Base-by-base conservation (phyloP, 1,140 invertebrate species). In the Drosophila pseudoananassae region DNA sequence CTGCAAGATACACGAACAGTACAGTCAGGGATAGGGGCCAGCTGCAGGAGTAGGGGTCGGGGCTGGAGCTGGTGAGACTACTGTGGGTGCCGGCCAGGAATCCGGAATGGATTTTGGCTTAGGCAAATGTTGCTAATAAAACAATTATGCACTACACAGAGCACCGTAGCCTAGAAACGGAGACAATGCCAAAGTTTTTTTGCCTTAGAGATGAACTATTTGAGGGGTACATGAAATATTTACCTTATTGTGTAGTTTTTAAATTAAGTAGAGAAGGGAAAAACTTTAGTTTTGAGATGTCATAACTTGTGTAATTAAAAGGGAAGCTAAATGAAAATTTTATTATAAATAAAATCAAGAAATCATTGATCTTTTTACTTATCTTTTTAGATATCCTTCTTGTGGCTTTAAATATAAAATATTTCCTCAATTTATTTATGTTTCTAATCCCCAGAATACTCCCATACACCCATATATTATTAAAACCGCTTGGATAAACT, bases 121-220 rank as follows among this genome's bases (percentile, higher is more conserved):
- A 75, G 79, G 79, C 75, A 83, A 83, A 83, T 83, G 79, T 57
- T 64, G 82, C 82, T 85, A 85, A 85, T 85, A 85, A 85, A 85
- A 85, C 82, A 85, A 85, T 85, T 85, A 85, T 85, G 83, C 81
- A 81, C 73, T 76, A 70, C 74, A 85, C 29, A 74, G 54, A 52
- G 27, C 57, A 54, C 43, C 57, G 58, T 57, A 78, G 14, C 50
- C 51, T 56, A 54, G 46, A 60, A 55, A 47, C 15, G 52, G 60
- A 54, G 63, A 49, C 51, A 78, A 59, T 59, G 69, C 43, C 56
- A 76, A 47, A 25, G 50, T 12, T 20, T 43, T 14, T 61, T 51
- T 20, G 47, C 23, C 51, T 52, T 65, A 56, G 68, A 65, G 63
- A 55, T 51, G 59, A 14, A 9, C 31, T 31, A 0, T 23, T 14